Evolutionary conservation across 1,140 invertebrate species (phyloP), one percentile per base, ranked within the genome.

Genomic region (Microplitis demolitor): DNA sequence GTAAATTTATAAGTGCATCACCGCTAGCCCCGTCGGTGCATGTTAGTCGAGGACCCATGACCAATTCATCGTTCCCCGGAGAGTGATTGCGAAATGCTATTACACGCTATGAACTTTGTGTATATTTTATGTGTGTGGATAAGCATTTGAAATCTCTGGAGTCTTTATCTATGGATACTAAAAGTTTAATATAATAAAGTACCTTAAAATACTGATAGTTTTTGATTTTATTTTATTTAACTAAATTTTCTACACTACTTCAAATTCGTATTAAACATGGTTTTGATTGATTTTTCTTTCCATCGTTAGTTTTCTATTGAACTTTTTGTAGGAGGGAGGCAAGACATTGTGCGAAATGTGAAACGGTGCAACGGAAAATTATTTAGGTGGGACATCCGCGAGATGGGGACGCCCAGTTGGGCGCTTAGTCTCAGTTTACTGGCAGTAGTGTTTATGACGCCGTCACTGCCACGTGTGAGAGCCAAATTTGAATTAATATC

Each of bases 381-480:
- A 11, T 11, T 39, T 39, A 11, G 70, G 70, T 66, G 70, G 63
- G 62, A 72, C 63, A 72, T 51, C 70, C 70, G 70, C 62, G 54
- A 72, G 70, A 72, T 72, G 70, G 63, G 70, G 70, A 72, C 70
- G 70, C 70, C 34, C 70, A n/a, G 63, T 53, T 34, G 62, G 70
- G 63, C 53, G 53, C 53, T 53, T 51, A 66, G 63, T 62, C 34
- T 66, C 63, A 31, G 31, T 64, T 34, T 33, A 63, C 62, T 62
- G 70, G 70, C 70, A 72, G 70, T 72, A 62, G 63, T 61, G 62
- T 31, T 35, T 56, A 72, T 60, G 70, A 72, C 63, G 70, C 63
- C 70, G 70, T 72, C 62, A 53, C 51, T 53, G 58, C 63, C 70
- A 72, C 70, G 63, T 72, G 70, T 63, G 63, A 63, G 70, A 72